Conservation (phyloP, 2,888 invertebrate genomes). For the Tetanocera ferruginea region DNA sequence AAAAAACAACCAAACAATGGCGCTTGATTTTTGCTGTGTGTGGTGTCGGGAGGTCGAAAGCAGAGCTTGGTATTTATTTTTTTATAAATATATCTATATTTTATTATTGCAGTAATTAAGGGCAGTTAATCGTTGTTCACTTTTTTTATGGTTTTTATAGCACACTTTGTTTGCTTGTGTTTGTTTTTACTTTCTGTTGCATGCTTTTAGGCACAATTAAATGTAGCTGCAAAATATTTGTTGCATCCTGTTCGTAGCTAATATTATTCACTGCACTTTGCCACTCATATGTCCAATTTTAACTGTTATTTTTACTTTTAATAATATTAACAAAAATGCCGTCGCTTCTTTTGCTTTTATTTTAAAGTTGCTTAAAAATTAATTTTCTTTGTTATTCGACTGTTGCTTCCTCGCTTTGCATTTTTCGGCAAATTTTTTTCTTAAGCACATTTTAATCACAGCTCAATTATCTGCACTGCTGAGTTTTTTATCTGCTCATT, state of each 20-base stretch:
- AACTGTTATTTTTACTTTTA: too few species aligned
- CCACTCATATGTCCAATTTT: conserved; percentile 18
- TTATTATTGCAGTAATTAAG: conserved; percentile 42
- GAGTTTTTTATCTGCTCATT: background rate
- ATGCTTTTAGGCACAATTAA: background rate
- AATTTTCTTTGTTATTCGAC: background rate
- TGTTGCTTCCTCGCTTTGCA: background rate
- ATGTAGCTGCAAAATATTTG: background rate
- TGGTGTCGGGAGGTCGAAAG: too few species aligned
- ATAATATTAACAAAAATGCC: background rate
- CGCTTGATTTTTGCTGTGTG: too few species aligned
- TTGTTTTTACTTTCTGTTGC: conserved; percentile 12
- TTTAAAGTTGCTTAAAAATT: background rate
- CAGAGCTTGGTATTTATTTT: background rate
- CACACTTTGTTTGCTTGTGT: conserved; percentile 34
- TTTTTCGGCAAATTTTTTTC: background rate
- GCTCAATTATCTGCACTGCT: conserved; percentile 13
- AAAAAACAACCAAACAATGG: too few species aligned
- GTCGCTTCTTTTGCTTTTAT: background rate
- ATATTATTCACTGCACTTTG: background rate
- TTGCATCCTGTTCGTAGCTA: background rate
- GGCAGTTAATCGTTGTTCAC: conserved; percentile 41
- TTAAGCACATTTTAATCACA: conserved; percentile 28
- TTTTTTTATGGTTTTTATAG: conserved; percentile 15
- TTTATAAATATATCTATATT: background rate